phyloP scores from a whole-genome alignment of 2,113 vertebrate genomes.

The Collichthys lucidus region DNA sequence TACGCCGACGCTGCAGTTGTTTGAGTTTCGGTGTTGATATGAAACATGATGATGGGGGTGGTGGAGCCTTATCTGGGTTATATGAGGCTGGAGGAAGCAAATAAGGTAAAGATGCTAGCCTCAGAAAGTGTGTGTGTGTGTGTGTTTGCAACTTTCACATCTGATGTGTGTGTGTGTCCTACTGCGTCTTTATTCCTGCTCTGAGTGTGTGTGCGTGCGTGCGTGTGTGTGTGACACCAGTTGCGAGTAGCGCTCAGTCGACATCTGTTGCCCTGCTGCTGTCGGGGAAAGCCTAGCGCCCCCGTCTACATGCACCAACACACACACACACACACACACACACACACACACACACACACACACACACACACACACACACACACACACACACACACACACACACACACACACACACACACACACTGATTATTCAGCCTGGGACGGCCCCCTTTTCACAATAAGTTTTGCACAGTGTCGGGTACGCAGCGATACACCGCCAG shows the following conservation, averaged over 20 bases:
- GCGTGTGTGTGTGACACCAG: slow-evolving; percentile 76
- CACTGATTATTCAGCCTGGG: slow-evolving; percentile 7
- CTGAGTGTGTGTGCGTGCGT: slow-evolving; percentile 87
- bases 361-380: too few relatives aligned
- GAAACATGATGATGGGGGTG: neutral
- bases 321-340: slow-evolving; percentile 44
- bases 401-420: slow-evolving; percentile 61
- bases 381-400: too few relatives aligned
- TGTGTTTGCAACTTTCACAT: neutral
- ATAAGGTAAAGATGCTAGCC: neutral
- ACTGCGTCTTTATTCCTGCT: slow-evolving; percentile 46
- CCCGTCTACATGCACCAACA: slow-evolving; percentile 39
- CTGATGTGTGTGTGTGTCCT: slow-evolving; percentile 61
- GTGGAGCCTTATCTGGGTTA: slow-evolving; percentile 25
- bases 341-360: too few relatives aligned
- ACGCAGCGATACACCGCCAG: slow-evolving; percentile 22
- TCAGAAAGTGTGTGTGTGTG: neutral
- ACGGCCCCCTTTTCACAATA: slow-evolving; percentile 28
- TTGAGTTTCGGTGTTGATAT: slow-evolving; percentile 11
- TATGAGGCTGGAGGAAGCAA: slow-evolving; percentile 21
- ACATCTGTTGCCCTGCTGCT: slow-evolving; percentile 94
- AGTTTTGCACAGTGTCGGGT: slow-evolving; percentile 38
- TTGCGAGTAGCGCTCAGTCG: slow-evolving; percentile 84
- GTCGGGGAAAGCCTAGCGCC: slow-evolving; percentile 86
- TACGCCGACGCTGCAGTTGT: neutral